phyloP scores from a whole-genome alignment of 1,140 invertebrate species.

The Trachymyrmex cornetzi region DNA sequence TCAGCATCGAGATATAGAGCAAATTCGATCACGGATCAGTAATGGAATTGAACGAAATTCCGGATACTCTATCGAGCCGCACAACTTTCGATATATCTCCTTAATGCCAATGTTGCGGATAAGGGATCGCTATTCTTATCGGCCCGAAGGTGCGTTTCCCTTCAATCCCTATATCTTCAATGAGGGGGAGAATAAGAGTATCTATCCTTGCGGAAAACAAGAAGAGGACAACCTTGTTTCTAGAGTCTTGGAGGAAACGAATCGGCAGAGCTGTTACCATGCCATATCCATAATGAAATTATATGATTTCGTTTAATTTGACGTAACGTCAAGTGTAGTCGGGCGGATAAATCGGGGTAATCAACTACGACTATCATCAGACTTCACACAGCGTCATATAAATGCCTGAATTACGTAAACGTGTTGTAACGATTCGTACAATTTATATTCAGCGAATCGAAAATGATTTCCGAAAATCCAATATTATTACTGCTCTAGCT shows the following conservation, averaged over 20 bases:
- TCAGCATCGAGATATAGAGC: conserved; percentile 25
- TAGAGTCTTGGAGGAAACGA: conserved; percentile 4
- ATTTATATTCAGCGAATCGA: not conserved
- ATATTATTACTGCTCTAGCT: not conserved
- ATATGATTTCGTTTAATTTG: conserved; percentile 42
- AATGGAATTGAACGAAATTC: conserved; percentile 66
- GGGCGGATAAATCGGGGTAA: not conserved
- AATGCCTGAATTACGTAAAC: conserved; percentile 13
- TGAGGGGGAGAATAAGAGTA: conserved; percentile 48
- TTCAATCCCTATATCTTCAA: conserved; percentile 12
- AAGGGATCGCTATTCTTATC: conserved; percentile 41
- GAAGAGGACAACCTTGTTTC: conserved; percentile 23
- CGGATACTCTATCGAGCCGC: conserved; percentile 13
- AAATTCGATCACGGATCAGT: conserved; percentile 25
- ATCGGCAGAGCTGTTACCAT: not conserved
- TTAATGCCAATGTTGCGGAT: conserved; percentile 28
- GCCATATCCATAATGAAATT: conserved; percentile 13
- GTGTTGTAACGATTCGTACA: not conserved
- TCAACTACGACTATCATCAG: not conserved
- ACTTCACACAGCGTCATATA: not conserved
- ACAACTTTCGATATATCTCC: conserved; percentile 2
- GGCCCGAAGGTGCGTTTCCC: conserved; percentile 63
- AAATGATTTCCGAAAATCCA: not conserved
- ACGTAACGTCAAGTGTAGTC: not conserved
- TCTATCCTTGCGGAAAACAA: conserved; percentile 61